A percentile compares a stretch with the other conserved stretches of the same genome.
Evolutionary conservation across 2,797 vertebrate species (phyloP).

Genomic region (Hozukius guyotensis): DNA sequence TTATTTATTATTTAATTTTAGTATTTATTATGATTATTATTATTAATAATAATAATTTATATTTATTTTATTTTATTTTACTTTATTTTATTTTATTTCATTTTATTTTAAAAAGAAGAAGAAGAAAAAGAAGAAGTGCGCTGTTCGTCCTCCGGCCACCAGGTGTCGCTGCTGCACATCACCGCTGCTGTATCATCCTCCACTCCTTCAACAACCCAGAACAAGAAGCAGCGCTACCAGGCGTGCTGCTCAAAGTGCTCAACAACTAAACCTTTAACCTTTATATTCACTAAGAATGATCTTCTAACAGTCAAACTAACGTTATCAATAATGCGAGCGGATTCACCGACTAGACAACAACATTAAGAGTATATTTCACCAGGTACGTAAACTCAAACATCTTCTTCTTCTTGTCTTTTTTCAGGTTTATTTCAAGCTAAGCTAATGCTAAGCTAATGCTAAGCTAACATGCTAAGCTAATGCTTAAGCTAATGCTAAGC

Average conservation of each 20-base stretch:
- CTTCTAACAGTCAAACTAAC: constrained; percentile 54
- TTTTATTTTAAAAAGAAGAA: too few relatives aligned
- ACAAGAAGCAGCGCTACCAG: constrained; percentile 46
- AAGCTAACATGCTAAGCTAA: too few relatives aligned
- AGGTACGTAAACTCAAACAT: constrained; percentile 70
- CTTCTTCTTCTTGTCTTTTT: neutral
- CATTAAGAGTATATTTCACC: constrained; percentile 70
- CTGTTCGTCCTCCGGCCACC: constrained; percentile 8
- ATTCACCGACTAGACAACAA: constrained; percentile 55
- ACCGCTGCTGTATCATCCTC: fast-evolving
- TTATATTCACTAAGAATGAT: constrained; percentile 46
- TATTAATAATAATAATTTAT: too few relatives aligned
- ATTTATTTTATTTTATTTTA: too few relatives aligned
- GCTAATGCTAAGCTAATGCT: too few relatives aligned
- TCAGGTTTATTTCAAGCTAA: too few relatives aligned
- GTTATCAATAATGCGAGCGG: constrained; percentile 77
- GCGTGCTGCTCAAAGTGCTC: constrained; percentile 78
- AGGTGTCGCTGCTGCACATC: neutral
- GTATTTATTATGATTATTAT: too few relatives aligned
- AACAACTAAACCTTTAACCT: constrained; percentile 39
- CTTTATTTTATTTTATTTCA: too few relatives aligned
- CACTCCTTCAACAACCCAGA: neutral
- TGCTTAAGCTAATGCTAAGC: constrained; percentile 41
- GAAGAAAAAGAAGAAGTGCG: too few relatives aligned
- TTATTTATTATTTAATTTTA: too few relatives aligned